Evolutionary conservation across 2,888 invertebrate genomes (phyloP).

Genomic region (Dasypolia templi): DNA sequence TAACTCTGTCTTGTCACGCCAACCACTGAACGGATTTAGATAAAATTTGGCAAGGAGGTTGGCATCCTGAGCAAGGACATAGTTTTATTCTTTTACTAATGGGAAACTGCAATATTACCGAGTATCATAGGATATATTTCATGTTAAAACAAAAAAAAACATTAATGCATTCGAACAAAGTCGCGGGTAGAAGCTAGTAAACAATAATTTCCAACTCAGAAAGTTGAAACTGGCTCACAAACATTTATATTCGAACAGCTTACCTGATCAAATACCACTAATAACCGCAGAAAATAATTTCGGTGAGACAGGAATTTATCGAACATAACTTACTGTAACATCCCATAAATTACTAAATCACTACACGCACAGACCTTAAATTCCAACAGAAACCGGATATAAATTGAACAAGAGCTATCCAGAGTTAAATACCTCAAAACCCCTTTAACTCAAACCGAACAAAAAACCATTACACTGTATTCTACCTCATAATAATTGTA

Average conservation of each 20-base stretch:
- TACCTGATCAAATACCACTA: background rate
- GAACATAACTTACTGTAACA: background rate
- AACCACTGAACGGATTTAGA: background rate
- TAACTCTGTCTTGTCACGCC: too few species aligned
- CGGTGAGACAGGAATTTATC: background rate
- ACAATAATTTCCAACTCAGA: background rate
- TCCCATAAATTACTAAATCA: conserved; percentile 21
- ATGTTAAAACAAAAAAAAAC: too few species aligned
- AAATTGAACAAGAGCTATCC: conserved; percentile 15
- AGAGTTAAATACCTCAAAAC: conserved; percentile 10
- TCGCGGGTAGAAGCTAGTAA: background rate
- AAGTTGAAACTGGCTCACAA: background rate
- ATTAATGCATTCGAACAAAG: background rate
- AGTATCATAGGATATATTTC: too few species aligned
- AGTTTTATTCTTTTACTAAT: too few species aligned
- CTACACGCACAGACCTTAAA: conserved; percentile 11
- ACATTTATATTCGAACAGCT: background rate
- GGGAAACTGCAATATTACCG: too few species aligned
- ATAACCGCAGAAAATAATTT: conserved; percentile 5
- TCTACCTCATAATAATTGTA: conserved; percentile 43
- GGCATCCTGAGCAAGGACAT: too few species aligned
- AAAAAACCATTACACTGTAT: conserved; percentile 21
- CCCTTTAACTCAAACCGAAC: conserved; percentile 2
- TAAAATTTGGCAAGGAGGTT: background rate
- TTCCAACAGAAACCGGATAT: conserved; percentile 12